phyloP scores from a whole-genome alignment of 2,888 invertebrate species.

The Unio delphinus region DNA sequence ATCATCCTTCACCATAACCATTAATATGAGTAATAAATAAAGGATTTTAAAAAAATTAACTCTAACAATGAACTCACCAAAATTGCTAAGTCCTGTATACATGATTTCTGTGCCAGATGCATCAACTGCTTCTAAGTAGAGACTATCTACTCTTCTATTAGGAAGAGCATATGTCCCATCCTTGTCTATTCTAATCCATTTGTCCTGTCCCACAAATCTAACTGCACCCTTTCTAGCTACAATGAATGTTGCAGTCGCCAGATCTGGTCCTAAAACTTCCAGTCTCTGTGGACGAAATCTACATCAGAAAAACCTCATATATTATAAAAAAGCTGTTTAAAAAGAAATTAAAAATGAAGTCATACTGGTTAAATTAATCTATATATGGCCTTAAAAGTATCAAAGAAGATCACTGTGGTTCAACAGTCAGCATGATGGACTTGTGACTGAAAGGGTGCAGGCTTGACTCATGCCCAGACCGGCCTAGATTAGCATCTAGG shows the following conservation, averaged over 20 bases:
- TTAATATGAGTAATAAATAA: too few species aligned
- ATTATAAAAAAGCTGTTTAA: too few species aligned
- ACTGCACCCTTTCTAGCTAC: conserved; percentile 83
- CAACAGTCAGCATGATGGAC: too few species aligned
- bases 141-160: conserved; percentile 74
- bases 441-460: too few species aligned
- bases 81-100: conserved; percentile 87
- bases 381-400: too few species aligned
- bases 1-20: too few species aligned
- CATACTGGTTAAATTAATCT: too few species aligned
- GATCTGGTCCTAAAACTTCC: conserved; percentile 79
- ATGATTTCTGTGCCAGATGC: conserved; percentile 81
- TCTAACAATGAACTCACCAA: conserved; percentile 72
- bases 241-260: conserved; percentile 90
- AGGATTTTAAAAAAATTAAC: too few species aligned
- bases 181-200: conserved; percentile 76
- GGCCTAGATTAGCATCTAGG: too few species aligned
- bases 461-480: too few species aligned
- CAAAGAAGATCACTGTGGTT: too few species aligned
- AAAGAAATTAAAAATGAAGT: too few species aligned
- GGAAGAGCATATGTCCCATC: conserved; percentile 75
- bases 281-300: conserved; percentile 65
- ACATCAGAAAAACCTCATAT: neutral
- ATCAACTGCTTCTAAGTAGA: conserved; percentile 85
- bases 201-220: conserved; percentile 75